Conservation (phyloP, 2,888 invertebrate species). For the Zeuzera pyrina region DNA sequence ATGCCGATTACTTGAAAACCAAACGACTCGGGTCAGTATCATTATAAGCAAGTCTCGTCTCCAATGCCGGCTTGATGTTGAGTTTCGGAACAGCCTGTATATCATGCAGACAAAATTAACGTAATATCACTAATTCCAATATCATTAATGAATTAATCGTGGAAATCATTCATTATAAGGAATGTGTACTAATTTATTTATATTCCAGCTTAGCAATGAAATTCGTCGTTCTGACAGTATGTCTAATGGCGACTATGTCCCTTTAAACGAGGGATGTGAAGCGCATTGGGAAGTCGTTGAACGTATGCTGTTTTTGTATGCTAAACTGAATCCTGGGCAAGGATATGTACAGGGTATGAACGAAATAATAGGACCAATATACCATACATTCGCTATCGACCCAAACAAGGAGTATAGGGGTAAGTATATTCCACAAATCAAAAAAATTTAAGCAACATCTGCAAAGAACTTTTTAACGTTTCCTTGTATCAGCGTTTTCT, state of each 20-base stretch:
- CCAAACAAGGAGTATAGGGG: slow-evolving; percentile 84
- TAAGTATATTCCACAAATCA: slow-evolving; percentile 46
- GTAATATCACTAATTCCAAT: too few species aligned
- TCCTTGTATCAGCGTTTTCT: too few species aligned
- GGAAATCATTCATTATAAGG: too few species aligned
- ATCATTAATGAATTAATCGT: too few species aligned
- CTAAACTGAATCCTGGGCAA: slow-evolving; percentile 98
- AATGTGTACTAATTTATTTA: slow-evolving; percentile 14
- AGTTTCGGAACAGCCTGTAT: too few species aligned
- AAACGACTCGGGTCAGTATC: too few species aligned
- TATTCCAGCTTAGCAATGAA: slow-evolving; percentile 81
- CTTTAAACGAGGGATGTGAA: slow-evolving; percentile 91
- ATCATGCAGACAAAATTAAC: too few species aligned
- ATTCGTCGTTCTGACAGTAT: slow-evolving; percentile 74
- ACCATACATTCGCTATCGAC: slow-evolving; percentile 96
- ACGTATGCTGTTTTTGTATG: slow-evolving; percentile 96
- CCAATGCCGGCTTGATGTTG: too few species aligned
- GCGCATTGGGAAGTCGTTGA: slow-evolving; percentile 99
- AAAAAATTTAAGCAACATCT: too few species aligned
- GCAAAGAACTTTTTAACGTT: too few species aligned
- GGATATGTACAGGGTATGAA: slow-evolving; percentile 99
- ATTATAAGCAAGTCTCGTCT: too few species aligned
- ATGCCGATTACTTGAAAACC: too few species aligned
- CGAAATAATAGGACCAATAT: slow-evolving; percentile 98
- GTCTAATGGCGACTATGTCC: slow-evolving; percentile 78